Evolutionary conservation across 2,888 invertebrate genomes (phyloP), one percentile per base, ranked within the genome.

Genomic region (Clusia tigrina): DNA sequence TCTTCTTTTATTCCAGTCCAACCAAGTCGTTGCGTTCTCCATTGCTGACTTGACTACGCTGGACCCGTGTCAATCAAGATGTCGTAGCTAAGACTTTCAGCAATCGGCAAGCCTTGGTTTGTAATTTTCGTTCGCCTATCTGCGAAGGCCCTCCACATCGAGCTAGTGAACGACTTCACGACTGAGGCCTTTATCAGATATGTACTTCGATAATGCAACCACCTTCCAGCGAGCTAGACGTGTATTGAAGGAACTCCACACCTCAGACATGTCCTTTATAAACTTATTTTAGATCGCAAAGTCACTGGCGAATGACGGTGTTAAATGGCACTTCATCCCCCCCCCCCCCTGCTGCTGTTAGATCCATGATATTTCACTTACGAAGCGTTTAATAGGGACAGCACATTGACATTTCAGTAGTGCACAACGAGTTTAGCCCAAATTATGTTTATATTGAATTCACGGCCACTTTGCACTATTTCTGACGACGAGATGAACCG

Each of bases 41-140:
- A 63, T 20, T 32, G 60, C 10, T 61, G 63, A 10, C 48, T 58
- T 6, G 62, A 65, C 42, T 65, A 65, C 12, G 62, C 60, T 2
- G 63, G 64, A 1, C 65, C 63, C 2, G 10, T 66, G 15, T n/a
- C n/a, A n/a, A n/a, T n/a, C n/a, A n/a, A n/a, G n/a, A n/a, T n/a
- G n/a, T n/a, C n/a, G n/a, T n/a, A n/a, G n/a, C n/a, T n/a, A n/a
- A n/a, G 51, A 1, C 37, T 60, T 2, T 58, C 38, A 18, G 23
- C 60, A 2, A 60, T n/a, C n/a, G n/a, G n/a, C n/a, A n/a, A n/a
- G 53, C 15, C 17, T 10, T 0, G 57, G 56, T 32, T 17, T 66
- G 2, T 62, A 63, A 9, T 67, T 12, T 67, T 67, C 20, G 54
- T 59, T 15, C 64, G 66, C 38, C 60, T 68, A 48, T 37, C 56